phyloP scores from a whole-genome alignment of 2,113 vertebrate species.

The Tichodroma muraria region DNA sequence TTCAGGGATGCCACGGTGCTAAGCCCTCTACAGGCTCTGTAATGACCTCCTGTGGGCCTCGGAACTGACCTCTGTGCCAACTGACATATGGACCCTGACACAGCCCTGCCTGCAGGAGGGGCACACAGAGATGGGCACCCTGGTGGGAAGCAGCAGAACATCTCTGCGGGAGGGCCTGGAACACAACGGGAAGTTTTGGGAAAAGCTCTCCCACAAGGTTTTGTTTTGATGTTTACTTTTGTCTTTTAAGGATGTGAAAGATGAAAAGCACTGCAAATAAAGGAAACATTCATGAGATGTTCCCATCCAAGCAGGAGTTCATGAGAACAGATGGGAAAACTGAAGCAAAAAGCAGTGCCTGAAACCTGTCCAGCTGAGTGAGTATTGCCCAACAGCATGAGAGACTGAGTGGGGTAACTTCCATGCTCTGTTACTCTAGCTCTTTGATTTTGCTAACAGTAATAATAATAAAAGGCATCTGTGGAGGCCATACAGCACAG shows the following conservation, averaged over 20 bases:
- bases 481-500: neutral
- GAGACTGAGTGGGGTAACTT: neutral
- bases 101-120: neutral
- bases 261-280: neutral
- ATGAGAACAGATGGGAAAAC: neutral
- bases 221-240: neutral
- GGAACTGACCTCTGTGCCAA: neutral
- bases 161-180: neutral
- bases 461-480: neutral
- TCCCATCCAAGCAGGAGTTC: neutral
- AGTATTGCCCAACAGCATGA: neutral
- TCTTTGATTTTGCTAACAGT: neutral
- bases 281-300: neutral
- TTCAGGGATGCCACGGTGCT: neutral
- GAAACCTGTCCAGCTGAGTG: neutral
- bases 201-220: neutral
- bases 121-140: neutral
- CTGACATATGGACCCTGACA: accelerated
- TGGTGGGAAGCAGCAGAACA: neutral
- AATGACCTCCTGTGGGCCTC: neutral
- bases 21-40: neutral
- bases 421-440: neutral
- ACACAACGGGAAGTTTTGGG: neutral
- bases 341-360: neutral
- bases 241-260: neutral